These are phyloP conservation scores for Misgurnus anguillicaudatus DNA, from an alignment of 2,113 vertebrate species.

Conservation along the genomic window DNA sequence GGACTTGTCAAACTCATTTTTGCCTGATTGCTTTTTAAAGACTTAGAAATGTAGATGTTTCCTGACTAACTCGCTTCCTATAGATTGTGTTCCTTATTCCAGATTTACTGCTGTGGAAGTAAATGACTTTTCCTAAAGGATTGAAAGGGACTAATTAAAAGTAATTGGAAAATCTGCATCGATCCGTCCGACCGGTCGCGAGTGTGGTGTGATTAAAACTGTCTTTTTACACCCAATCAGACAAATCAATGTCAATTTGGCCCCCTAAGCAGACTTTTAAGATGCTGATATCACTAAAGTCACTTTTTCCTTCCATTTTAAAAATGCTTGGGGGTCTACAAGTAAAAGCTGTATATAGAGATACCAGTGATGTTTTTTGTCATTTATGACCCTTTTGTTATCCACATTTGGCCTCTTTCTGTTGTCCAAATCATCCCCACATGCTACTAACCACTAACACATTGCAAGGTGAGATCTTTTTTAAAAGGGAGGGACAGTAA, in stretches of 20 bases:
- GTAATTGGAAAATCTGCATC: conserved; percentile 49
- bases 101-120: conserved; percentile 37
- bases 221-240: conserved; percentile 30
- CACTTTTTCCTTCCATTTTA: background rate
- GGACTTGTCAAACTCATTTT: conserved; percentile 1
- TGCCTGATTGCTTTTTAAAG: background rate
- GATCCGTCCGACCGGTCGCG: conserved; percentile 12
- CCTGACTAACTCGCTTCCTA: background rate
- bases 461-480: conserved; percentile 50
- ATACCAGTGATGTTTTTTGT: background rate
- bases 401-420: conserved; percentile 12
- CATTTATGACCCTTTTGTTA: background rate
- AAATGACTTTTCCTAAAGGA: conserved; percentile 20
- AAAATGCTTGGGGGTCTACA: background rate
- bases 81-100: background rate
- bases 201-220: conserved; percentile 48
- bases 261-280: background rate
- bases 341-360: background rate
- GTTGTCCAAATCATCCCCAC: conserved; percentile 8
- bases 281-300: background rate
- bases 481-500: conserved; percentile 25
- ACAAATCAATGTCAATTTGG: conserved; percentile 34
- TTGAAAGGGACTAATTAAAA: conserved; percentile 51
- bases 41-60: background rate
- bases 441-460: conserved; percentile 42